Percentiles rank a stretch among this genome's conserved stretches.
Evolutionary conservation across 2,113 vertebrate genomes (phyloP).

Genomic region (Nerophis ophidion): DNA sequence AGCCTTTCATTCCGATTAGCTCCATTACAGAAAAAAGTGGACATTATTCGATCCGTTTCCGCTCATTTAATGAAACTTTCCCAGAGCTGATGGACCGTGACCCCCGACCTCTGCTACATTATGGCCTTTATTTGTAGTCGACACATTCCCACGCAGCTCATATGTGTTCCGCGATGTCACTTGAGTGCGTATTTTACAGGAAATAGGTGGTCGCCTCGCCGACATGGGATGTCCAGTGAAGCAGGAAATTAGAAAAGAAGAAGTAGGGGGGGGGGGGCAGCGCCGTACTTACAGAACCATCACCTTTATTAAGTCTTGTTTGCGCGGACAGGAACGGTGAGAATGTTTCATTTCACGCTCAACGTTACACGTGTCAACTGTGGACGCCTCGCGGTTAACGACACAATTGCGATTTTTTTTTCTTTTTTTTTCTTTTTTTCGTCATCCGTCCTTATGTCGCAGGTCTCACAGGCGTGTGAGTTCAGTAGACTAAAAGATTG

Average conservation of each 20-base stretch:
- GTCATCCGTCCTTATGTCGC: too few relatives aligned
- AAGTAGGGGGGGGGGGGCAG: slow-evolving; percentile 9
- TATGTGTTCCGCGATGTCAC: slow-evolving; percentile 41
- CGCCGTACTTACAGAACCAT: slow-evolving; percentile 51
- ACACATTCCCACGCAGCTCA: slow-evolving; percentile 21
- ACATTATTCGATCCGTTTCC: background rate
- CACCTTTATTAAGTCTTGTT: slow-evolving; percentile 68
- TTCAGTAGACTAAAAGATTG: too few relatives aligned
- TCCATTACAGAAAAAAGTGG: slow-evolving; percentile 39
- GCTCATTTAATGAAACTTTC: slow-evolving; percentile 9
- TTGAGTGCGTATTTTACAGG: slow-evolving; percentile 47
- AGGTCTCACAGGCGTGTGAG: too few relatives aligned
- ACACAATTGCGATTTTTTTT: background rate
- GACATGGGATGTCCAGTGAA: slow-evolving; percentile 51
- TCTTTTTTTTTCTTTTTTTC: too few relatives aligned
- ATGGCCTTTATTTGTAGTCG: slow-evolving; percentile 32
- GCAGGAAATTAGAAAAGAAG: slow-evolving; percentile 69
- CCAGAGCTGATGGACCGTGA: slow-evolving; percentile 22
- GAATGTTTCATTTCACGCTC: slow-evolving; percentile 55
- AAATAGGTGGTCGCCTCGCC: slow-evolving; percentile 43
- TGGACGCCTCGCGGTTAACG: slow-evolving; percentile 31
- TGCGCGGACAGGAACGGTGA: slow-evolving; percentile 53
- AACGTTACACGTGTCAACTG: slow-evolving; percentile 49
- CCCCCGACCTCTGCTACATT: background rate
- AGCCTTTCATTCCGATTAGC: slow-evolving; percentile 47